Conservation (phyloP, 2,113 vertebrate genomes). For the Bambusicola thoracicus region DNA sequence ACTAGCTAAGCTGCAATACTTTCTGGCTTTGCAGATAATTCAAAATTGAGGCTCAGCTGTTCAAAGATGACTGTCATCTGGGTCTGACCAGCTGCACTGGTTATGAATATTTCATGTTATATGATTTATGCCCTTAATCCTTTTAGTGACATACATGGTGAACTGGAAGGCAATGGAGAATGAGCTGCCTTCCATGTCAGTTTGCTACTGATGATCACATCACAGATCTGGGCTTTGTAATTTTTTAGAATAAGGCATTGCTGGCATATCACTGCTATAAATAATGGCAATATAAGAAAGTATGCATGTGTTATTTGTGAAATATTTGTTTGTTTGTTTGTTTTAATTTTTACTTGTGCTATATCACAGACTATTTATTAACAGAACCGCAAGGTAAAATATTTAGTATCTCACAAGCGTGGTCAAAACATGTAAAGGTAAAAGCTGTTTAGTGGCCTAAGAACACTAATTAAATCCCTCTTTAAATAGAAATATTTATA, state of each 20-base stretch:
- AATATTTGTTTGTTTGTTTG: not conserved
- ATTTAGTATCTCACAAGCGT: not conserved
- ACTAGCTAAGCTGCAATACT: not conserved
- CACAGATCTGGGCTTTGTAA: not conserved
- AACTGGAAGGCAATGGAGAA: not conserved
- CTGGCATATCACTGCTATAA: not conserved
- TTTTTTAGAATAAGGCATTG: not conserved
- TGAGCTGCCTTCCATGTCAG: not conserved
- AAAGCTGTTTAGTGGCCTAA: not conserved
- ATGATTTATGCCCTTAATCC: not conserved
- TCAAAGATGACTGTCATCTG: not conserved
- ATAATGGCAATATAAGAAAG: not conserved
- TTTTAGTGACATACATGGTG: not conserved
- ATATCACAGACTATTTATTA: not conserved
- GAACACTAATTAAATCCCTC: not conserved
- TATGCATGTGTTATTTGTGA: not conserved
- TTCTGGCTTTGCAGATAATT: not conserved
- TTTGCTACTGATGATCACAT: not conserved
- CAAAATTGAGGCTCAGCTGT: not conserved
- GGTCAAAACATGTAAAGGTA: not conserved
- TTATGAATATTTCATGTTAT: not conserved
- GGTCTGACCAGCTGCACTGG: not conserved
- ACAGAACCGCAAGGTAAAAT: not conserved
- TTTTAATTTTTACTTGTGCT: not conserved
- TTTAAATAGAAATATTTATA: not conserved